Evolutionary conservation across 2,888 invertebrate species (phyloP), one percentile per base, ranked within the genome.

Genomic region (Leptopterna dolabrata): DNA sequence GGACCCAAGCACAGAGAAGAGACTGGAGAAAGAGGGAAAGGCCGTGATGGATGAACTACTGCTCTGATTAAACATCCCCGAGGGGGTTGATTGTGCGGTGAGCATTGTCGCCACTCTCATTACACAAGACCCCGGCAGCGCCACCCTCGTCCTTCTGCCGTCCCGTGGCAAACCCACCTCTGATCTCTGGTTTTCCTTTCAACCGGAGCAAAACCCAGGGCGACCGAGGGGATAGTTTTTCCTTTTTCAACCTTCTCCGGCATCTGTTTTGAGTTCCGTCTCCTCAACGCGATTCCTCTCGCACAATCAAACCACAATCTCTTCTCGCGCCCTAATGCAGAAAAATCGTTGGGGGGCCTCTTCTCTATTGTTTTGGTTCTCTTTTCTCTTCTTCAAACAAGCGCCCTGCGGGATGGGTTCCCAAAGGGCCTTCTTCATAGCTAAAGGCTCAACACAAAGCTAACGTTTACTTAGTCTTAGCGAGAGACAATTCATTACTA

Each of bases 31-130:
- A 47, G 76, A 47, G 78, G 76, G 19, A 41, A 29, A 55, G 81
- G 63, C 70, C 70, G 85, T 85, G 85, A 85, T 85, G 85, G 85
- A 85, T 85, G 85, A 85, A 85, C 76, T 85, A 85, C 76, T 85
- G 85, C 80, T 86, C 86, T 86, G 86, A 86, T 86, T 86, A 86
- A 86, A 86, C 86, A 86, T 76, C 86, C 85, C 85, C 85, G 63
- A 43, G 86, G 73, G 86, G 86, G 86, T 80, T 86, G 86, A 86
- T 86, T 86, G 86, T 86, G 76, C n/a, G 80, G 86, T 24, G 63
- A 55, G 76, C 80, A 86, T 86, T 78, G 86, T 86, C 63, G 78
- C 76, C 85, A 85, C 85, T 76, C 76, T 85, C 85, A 85, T 85
- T 85, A 85, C 76, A 76, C 24, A 85, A 29, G n/a, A 43, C 85